Percentiles rank a stretch among this genome's conserved stretches.
These are phyloP conservation scores for Actinemys pallida DNA, from an alignment of 2,113 vertebrate species.

Conservation along the genomic window DNA sequence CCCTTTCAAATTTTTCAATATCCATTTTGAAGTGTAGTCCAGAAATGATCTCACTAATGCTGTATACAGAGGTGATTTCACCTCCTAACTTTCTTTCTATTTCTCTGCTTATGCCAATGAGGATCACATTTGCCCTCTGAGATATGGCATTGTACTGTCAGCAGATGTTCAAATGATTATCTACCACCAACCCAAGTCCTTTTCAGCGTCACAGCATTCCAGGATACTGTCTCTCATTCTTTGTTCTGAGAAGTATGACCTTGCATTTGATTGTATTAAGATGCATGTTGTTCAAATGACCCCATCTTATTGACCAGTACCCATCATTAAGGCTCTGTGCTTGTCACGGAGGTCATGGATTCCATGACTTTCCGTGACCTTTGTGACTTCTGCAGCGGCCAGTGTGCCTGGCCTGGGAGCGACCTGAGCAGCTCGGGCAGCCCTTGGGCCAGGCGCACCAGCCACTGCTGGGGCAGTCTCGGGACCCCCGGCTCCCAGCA, in stretches of 20 bases:
- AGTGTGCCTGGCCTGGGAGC: too few species aligned
- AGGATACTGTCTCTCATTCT: neutral
- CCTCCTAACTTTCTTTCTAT: neutral
- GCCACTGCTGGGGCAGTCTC: too few species aligned
- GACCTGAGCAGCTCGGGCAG: too few species aligned
- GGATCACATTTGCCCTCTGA: neutral
- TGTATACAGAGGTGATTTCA: neutral
- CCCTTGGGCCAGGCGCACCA: too few species aligned
- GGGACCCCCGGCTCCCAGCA: too few species aligned
- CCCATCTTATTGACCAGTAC: neutral
- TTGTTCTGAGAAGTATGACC: neutral
- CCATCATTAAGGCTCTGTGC: neutral
- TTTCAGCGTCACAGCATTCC: neutral
- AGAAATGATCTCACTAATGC: neutral
- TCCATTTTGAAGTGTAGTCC: neutral
- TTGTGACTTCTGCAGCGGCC: too few species aligned
- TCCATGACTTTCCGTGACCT: too few species aligned
- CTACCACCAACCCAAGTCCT: neutral
- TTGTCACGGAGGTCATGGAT: too few species aligned
- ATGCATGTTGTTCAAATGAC: neutral
- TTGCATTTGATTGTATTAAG: neutral
- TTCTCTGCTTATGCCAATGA: neutral
- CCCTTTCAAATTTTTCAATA: too few species aligned
- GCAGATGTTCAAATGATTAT: neutral
- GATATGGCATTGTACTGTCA: neutral